Evolutionary conservation across 2,113 vertebrate genomes (phyloP).

Genomic region (Cryptotis parvus): DNA sequence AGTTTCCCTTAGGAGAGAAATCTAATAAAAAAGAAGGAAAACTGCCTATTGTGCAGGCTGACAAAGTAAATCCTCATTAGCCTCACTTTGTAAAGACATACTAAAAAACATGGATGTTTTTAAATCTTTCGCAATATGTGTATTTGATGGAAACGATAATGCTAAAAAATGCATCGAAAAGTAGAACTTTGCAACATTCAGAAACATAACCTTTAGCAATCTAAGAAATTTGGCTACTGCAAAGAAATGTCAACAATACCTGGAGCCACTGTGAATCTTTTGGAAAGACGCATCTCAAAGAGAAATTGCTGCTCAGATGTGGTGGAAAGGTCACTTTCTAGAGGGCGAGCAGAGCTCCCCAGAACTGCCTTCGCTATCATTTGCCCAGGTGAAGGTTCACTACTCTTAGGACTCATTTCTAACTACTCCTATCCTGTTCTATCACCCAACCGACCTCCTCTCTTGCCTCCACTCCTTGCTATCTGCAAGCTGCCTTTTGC

Average conservation of each 20-base stretch:
- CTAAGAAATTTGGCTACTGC: background rate
- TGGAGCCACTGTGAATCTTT: background rate
- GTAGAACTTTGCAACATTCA: background rate
- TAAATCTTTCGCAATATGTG: slow-evolving; percentile 5
- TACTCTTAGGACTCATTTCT: background rate
- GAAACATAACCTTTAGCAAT: background rate
- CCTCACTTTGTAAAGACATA: background rate
- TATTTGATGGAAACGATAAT: background rate
- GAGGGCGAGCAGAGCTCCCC: background rate
- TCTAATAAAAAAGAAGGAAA: background rate
- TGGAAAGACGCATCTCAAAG: background rate
- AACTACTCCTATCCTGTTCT: fast-evolving
- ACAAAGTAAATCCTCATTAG: background rate
- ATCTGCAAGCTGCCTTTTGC: background rate
- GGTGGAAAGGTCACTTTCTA: background rate
- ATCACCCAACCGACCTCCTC: background rate
- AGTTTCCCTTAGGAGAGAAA: background rate
- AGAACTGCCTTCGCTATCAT: background rate
- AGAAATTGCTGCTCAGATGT: background rate
- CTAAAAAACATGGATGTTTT: background rate
- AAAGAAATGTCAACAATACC: background rate
- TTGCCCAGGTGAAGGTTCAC: background rate
- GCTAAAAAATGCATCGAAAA: slow-evolving; percentile 15
- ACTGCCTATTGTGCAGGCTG: background rate
- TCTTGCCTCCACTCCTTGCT: background rate